Evolutionary conservation across 2,113 vertebrate genomes (phyloP).

Genomic region (Elaphurus davidianus): DNA sequence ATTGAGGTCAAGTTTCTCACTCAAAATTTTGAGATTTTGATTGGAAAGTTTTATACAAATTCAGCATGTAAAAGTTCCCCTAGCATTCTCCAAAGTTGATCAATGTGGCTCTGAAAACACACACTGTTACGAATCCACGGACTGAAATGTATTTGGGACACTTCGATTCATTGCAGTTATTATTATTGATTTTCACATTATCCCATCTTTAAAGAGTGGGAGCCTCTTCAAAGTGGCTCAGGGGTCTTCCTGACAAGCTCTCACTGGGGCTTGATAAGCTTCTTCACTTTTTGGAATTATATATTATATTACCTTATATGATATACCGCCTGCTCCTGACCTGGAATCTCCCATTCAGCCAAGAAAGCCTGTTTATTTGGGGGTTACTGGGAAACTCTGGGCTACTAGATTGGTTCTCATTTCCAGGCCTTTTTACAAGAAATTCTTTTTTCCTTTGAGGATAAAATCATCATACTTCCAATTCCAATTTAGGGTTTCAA

Average conservation of each 20-base stretch:
- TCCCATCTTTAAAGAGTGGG: background rate
- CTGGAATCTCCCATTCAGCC: background rate
- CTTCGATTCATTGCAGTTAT: background rate
- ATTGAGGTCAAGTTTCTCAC: background rate
- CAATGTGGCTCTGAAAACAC: background rate
- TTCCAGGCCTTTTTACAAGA: background rate
- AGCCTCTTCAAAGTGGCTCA: background rate
- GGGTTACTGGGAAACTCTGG: background rate
- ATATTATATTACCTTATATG: background rate
- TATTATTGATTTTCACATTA: background rate
- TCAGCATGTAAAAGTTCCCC: background rate
- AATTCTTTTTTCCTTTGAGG: background rate
- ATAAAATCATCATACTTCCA: background rate
- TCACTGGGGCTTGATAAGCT: fast-evolving
- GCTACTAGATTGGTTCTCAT: background rate
- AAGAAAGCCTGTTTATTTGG: background rate
- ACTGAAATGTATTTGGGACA: background rate
- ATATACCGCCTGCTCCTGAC: background rate
- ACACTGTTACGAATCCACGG: background rate
- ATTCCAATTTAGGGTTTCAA: background rate
- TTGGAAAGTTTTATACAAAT: background rate
- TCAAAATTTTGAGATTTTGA: background rate
- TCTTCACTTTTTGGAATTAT: background rate
- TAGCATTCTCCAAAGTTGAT: background rate
- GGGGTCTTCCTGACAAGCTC: background rate